These are phyloP conservation scores for Drosophila erecta DNA, from an alignment of 1,140 invertebrate genomes.

Conservation along the genomic window DNA sequence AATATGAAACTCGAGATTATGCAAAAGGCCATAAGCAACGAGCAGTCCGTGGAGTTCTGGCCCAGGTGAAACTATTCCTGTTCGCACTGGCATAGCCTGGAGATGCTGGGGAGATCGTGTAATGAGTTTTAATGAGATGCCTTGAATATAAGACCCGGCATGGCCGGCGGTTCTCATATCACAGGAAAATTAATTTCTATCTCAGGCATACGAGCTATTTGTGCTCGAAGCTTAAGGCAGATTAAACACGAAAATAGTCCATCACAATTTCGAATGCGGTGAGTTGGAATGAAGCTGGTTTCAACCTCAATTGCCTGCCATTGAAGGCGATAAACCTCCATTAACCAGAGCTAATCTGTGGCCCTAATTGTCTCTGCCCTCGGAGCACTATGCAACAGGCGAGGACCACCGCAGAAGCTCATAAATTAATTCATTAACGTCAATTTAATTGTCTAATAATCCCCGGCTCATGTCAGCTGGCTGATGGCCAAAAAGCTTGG, in stretches of 20 bases:
- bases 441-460: conserved; percentile 78
- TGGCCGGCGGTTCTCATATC: conserved; percentile 21
- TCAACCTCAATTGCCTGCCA: conserved; percentile 13
- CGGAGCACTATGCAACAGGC: conserved; percentile 53
- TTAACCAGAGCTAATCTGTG: conserved; percentile 35
- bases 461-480: conserved; percentile 43
- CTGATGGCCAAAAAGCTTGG: conserved; percentile 36
- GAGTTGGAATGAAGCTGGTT: neutral
- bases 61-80: conserved; percentile 54
- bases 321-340: conserved; percentile 30
- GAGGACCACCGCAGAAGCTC: conserved; percentile 55
- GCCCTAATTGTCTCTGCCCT: conserved; percentile 46
- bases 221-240: neutral
- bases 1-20: conserved; percentile 72
- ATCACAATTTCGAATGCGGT: neutral
- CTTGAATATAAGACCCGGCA: conserved; percentile 10
- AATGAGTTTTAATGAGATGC: conserved; percentile 63
- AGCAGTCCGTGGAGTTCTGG: conserved; percentile 3
- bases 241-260: conserved; percentile 1
- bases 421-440: conserved; percentile 82
- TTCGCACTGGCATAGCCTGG: neutral
- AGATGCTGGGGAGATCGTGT: conserved; percentile 8
- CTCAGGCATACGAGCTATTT: neutral
- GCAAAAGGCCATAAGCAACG: conserved; percentile 49
- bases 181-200: conserved; percentile 13